Base-by-base conservation (phyloP, 2,888 invertebrate species). In the Noctua comes region DNA sequence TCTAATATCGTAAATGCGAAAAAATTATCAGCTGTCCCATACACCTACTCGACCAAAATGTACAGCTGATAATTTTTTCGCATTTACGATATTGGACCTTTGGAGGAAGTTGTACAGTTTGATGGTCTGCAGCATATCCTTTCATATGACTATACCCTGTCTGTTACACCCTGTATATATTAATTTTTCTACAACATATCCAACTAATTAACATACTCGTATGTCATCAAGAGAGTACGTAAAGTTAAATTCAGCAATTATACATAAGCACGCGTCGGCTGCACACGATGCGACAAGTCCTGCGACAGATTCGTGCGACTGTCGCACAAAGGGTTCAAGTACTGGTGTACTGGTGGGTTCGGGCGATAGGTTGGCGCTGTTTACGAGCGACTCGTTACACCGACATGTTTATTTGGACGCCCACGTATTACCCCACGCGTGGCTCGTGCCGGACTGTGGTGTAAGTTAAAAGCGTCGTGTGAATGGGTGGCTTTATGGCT, bases 361-460 rank as follows among this genome's bases (percentile, higher is more conserved):
- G 86, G 88, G 87, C 91, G 89, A 92, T 92, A 90, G 90, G 89
- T 91, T 91, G 88, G 87, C 84, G 89, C 91, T 91, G 88, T 95
- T 95, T 95, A 95, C 93, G 95, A 94, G 91, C 84, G 69, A 86
- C 92, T 93, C 91, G 93, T 93, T 93, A 93, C 89, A 88, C 87
- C 85, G 95, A 93, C 94, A 94, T 95, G 94, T 95, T 94, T 95
- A 95, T 95, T 95, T 88, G 94, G 93, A 92, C 95, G 93, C 96
- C 95, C 93, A 95, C 96, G 90, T 88, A 68, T 86, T 89, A 91
- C 93, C 93, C 94, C 94, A 95, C 94, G 94, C 94, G 89, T 92
- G 95, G 95, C 95, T 94, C 94, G 95, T 95, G 95, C 94, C 93
- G n/a, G 59, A 5, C 5, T 21, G n/a, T 90, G 93, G 87, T 65